phyloP scores from a whole-genome alignment of 1,140 invertebrate genomes.

The Neodiprion pinetum region DNA sequence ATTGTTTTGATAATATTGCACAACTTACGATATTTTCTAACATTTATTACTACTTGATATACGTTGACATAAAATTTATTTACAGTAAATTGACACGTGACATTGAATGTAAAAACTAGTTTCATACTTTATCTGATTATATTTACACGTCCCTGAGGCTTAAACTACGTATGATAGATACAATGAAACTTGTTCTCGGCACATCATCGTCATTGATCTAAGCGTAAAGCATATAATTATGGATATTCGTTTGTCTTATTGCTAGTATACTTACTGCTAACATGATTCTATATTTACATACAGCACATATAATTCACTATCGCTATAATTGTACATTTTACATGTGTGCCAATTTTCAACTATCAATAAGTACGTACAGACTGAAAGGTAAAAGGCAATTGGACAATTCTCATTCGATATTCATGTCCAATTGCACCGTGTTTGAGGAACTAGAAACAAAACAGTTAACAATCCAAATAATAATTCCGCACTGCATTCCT shows the following conservation, averaged over 20 bases:
- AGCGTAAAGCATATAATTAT: neutral
- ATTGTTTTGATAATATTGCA: too few relatives aligned
- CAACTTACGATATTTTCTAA: conserved; percentile 35
- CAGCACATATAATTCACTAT: neutral
- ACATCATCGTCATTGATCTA: conserved; percentile 1
- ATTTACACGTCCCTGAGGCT: conserved; percentile 54
- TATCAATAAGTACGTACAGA: too few relatives aligned
- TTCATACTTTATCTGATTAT: conserved; percentile 35
- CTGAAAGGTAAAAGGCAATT: too few relatives aligned
- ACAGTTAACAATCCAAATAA: too few relatives aligned
- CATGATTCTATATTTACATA: neutral
- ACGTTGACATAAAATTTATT: conserved; percentile 40
- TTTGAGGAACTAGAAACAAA: too few relatives aligned
- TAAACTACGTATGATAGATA: conserved; percentile 7
- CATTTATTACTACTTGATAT: conserved; percentile 49
- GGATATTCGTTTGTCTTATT: neutral
- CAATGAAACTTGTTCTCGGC: conserved; percentile 1
- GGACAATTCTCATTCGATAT: too few relatives aligned
- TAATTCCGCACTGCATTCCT: too few relatives aligned
- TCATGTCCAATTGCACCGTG: too few relatives aligned
- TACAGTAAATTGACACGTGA: conserved; percentile 35
- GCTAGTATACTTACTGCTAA: neutral
- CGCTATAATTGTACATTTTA: neutral
- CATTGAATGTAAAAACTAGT: conserved; percentile 46
- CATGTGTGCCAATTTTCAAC: too few relatives aligned